Base-by-base conservation (phyloP, 2,113 vertebrate species). In the Gnathonemus echidnorhynchus region DNA sequence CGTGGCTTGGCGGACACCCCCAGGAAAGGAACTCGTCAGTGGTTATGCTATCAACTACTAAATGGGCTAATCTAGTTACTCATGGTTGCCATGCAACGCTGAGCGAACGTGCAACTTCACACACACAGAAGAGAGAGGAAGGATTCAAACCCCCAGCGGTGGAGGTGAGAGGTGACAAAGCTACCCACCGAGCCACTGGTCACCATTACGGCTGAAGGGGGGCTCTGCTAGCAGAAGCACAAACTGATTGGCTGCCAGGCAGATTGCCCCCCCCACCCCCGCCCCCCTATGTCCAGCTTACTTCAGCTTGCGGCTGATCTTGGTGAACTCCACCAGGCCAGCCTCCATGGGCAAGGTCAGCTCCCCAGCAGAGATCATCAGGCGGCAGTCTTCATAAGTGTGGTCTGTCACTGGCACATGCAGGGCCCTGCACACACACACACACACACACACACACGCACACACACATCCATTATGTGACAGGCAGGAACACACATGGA, bases 331-430 rank as follows among this genome's bases (percentile, higher is more conserved):
- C 83, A 99, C 98, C 91, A 99, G 94, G 27, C 98, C 98, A 0
- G 98, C 96, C 93, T 99, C 98, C 98, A 99, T 99, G 0, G 98
- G 98, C 89, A 99, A 94, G 0, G 97, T 99, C 2, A 99, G 92
- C 91, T 99, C 97, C 17, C 98, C 98, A 0, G 98, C 98, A 27
- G 98, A 97, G 93, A 99, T 98, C 98, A 99, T 99, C 91, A 99
- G 92, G 17, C 98, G 96, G 91, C 98, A 99, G 24, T 99, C 98
- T 94, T 99, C 98, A 13, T 97, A 99, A 0, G 98, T 99, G 92
- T 99, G 98, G 91, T 99, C 98, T 2, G 98, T 99, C 52, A 98
- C 89, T 1, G 98, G 98, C 35, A 98, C 93, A 0, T 94, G 95
- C 94, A 99, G 94, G 83, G 97, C 94, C 62, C 98, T 99, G 92